Evolutionary conservation across 2,888 invertebrate genomes (phyloP).

Genomic region (Hemithea aestivaria): DNA sequence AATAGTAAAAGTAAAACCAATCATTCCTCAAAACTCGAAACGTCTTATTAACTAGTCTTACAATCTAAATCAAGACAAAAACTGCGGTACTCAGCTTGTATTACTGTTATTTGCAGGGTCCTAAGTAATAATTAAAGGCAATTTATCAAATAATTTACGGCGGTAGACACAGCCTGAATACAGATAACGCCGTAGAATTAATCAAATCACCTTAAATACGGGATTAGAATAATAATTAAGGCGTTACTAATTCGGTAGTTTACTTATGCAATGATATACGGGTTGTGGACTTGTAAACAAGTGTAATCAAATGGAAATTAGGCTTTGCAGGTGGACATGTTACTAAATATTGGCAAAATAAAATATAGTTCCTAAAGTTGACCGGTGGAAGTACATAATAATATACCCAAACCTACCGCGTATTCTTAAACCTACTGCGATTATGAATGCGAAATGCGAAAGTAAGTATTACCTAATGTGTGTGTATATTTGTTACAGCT

Average conservation of each 20-base stretch:
- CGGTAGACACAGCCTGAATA: slow-evolving; percentile 20
- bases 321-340: background rate
- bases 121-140: slow-evolving; percentile 24
- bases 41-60: slow-evolving; percentile 13
- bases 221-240: slow-evolving; percentile 35
- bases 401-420: too few relatives aligned
- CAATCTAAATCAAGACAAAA: slow-evolving; percentile 14
- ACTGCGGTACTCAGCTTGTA: slow-evolving; percentile 14
- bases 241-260: slow-evolving; percentile 17
- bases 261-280: background rate
- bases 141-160: slow-evolving; percentile 30
- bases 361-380: too few relatives aligned
- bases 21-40: background rate
- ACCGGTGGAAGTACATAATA: too few relatives aligned
- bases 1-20: too few relatives aligned
- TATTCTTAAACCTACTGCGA: too few relatives aligned
- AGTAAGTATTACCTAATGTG: too few relatives aligned
- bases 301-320: slow-evolving; percentile 6
- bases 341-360: background rate
- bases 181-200: slow-evolving; percentile 29
- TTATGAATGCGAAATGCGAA: too few relatives aligned
- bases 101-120: slow-evolving; percentile 27
- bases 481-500: too few relatives aligned
- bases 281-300: slow-evolving; percentile 1
- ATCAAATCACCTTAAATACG: slow-evolving; percentile 35